Base-by-base conservation (phyloP, 2,113 vertebrate species). In the Lophius piscatorius region DNA sequence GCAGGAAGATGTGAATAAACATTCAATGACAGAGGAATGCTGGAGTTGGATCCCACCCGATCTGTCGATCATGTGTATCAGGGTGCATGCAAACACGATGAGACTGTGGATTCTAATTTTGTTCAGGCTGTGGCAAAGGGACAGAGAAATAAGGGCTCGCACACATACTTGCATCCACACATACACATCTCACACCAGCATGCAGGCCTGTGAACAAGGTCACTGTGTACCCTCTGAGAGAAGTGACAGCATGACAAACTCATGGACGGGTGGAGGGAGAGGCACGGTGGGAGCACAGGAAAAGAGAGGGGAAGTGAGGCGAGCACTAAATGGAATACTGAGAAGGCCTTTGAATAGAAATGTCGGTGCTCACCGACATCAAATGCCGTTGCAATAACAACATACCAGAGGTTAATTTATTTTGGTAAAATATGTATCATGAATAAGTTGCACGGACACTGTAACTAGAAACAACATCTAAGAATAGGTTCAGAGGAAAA, bases 241-340 rank as follows among this genome's bases (percentile, higher is more conserved):
- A 83, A 79, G 70, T 84, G 85, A 89, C 84, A 77, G 71, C 72
- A 74, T 86, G 83, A 83, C 80, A 86, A 87, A 84, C 50, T 45
- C 44, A 63, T 52, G 42, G 40, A 26, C 29, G 63, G 36, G 46
- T 51, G 35, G 41, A 22, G 42, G 69, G 42, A 22, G 28, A 20
- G 33, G 28, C 9, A 28, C 38, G 28, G 17, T 45, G 40, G 36
- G 29, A 22, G 49, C 45, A 60, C 47, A 52, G 76, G 45, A 62
- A 65, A 51, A 35, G 49, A 58, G 47, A 62, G 12, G 36, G 26
- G 38, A 14, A 16, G 51, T 1, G 48, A 42, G 75, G 63, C 3
- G 4, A 39, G 58, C 2, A 35, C 42, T 36, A 14, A 44, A 34
- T 35, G 51, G 50, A 84, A 69, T 61, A 64, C 64, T 55, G 51